Evolutionary conservation across 2,888 invertebrate genomes (phyloP).

Genomic region (Pristionchus japonicus): DNA sequence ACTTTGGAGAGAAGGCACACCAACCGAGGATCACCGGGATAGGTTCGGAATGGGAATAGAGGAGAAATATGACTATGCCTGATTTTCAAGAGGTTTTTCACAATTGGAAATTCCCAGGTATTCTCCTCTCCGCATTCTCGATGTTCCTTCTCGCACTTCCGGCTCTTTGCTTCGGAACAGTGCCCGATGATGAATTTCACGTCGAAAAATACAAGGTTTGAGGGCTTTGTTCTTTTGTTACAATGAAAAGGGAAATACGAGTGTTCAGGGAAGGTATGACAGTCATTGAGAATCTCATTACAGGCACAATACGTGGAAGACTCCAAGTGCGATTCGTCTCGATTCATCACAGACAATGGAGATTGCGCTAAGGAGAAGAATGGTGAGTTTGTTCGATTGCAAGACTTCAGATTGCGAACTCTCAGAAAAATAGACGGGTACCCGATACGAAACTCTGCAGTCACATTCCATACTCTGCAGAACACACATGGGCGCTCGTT

Average conservation of each 20-base stretch:
- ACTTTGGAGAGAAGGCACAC: conserved; percentile 64
- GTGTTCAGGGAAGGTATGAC: neutral
- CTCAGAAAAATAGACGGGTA: too few species aligned
- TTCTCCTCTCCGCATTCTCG: conserved; percentile 60
- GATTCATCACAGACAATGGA: conserved; percentile 40
- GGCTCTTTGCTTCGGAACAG: conserved; percentile 62
- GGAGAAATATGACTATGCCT: too few species aligned
- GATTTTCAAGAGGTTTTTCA: neutral
- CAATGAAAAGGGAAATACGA: neutral
- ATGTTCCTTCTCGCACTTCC: conserved; percentile 67
- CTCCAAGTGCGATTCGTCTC: conserved; percentile 53
- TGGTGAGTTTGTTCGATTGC: too few species aligned
- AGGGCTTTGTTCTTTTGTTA: neutral
- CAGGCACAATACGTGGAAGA: conserved; percentile 56
- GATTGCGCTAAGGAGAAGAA: conserved; percentile 4
- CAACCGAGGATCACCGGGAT: conserved; percentile 66
- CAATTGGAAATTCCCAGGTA: conserved; percentile 50
- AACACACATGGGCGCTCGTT: conserved; percentile 55
- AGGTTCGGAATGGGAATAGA: conserved; percentile 48
- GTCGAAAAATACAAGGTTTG: conserved; percentile 48
- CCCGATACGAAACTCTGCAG: too few species aligned
- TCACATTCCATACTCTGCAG: too few species aligned
- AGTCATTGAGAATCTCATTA: too few species aligned
- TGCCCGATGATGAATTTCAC: conserved; percentile 54
- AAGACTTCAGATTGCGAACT: too few species aligned